phyloP scores from a whole-genome alignment of 1,140 invertebrate species.

The Leptoteleia sp. region DNA sequence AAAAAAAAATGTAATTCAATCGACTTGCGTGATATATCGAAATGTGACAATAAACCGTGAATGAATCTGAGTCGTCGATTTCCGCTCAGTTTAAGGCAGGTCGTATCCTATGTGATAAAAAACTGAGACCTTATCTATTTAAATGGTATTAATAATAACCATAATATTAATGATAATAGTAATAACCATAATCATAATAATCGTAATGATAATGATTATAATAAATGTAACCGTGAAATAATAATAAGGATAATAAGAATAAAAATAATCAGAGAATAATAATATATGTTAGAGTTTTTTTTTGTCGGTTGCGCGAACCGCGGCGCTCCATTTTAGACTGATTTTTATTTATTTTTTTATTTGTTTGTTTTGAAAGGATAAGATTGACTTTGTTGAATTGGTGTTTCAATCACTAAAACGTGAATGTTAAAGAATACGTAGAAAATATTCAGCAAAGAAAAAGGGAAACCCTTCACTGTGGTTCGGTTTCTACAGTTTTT shows the following conservation, averaged over 20 bases:
- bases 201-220: conserved; percentile 72
- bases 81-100: conserved; percentile 68
- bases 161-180: conserved; percentile 77
- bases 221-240: conserved; percentile 73
- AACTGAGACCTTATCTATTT: conserved; percentile 77
- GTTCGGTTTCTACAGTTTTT: conserved; percentile 4
- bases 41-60: background rate
- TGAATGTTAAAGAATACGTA: conserved; percentile 66
- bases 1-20: too few species aligned
- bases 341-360: too few species aligned
- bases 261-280: conserved; percentile 67
- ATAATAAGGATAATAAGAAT: conserved; percentile 77
- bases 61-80: conserved; percentile 29
- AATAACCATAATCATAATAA: conserved; percentile 75
- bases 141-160: conserved; percentile 77
- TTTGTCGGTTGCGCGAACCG: conserved; percentile 65
- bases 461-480: conserved; percentile 45
- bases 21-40: too few species aligned
- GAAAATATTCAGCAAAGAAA: conserved; percentile 60
- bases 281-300: conserved; percentile 76
- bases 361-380: conserved; percentile 51
- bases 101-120: conserved; percentile 74
- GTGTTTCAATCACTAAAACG: conserved; percentile 70
- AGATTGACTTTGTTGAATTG: conserved; percentile 49
- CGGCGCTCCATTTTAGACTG: conserved; percentile 45